Evolutionary conservation across 2,113 vertebrate species (phyloP).

Genomic region (Anoura caudifer): DNA sequence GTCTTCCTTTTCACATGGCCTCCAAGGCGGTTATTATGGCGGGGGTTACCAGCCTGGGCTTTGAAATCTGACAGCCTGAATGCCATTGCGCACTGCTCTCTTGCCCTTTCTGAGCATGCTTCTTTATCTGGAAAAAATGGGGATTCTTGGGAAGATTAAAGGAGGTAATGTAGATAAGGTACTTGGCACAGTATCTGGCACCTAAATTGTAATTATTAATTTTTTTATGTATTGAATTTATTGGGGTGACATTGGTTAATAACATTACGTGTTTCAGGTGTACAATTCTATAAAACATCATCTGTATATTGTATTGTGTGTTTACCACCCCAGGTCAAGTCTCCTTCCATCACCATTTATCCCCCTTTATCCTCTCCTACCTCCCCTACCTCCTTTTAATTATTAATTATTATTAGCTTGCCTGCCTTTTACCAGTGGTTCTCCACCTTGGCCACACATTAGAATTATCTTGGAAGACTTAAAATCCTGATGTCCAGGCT

Average conservation of each 20-base stretch:
- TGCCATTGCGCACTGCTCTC: not conserved
- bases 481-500: not conserved
- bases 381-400: not conserved
- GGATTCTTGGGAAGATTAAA: not conserved
- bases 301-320: too few relatives aligned
- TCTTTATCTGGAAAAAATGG: slow-evolving; percentile 11
- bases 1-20: not conserved
- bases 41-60: not conserved
- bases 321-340: too few relatives aligned
- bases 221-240: not conserved
- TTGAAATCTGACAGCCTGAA: not conserved
- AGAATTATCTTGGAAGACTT: not conserved
- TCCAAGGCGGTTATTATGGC: not conserved
- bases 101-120: not conserved
- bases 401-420: not conserved
- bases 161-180: not conserved
- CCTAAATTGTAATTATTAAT: not conserved
- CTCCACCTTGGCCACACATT: not conserved
- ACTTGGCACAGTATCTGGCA: not conserved
- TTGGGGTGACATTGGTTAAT: too few relatives aligned
- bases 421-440: not conserved
- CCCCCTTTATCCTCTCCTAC: too few relatives aligned
- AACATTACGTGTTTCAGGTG: too few relatives aligned
- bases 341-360: too few relatives aligned
- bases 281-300: too few relatives aligned